phyloP scores from a whole-genome alignment of 2,888 invertebrate species.

The Gasteruption jaculator region DNA sequence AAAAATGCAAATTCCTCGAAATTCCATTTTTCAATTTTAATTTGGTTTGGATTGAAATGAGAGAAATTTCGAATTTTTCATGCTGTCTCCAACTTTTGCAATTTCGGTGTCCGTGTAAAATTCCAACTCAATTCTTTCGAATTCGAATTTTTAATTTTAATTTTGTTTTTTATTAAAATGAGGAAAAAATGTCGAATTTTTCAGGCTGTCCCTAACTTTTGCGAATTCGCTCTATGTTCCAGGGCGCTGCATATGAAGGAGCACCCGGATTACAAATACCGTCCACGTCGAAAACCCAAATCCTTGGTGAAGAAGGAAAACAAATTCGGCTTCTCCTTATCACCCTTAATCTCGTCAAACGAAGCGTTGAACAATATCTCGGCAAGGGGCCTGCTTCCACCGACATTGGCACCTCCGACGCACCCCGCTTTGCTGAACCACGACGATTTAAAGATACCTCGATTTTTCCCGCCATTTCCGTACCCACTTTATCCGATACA shows the following conservation, averaged over 20 bases:
- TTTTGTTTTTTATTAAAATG: no score
- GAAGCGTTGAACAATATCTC: constrained; percentile 45
- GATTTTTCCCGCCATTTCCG: constrained; percentile 69
- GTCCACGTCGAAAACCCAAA: constrained; percentile 83
- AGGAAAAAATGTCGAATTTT: no score
- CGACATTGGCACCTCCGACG: constrained; percentile 53
- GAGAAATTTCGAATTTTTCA: no score
- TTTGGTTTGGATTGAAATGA: no score
- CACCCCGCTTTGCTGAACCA: constrained; percentile 55
- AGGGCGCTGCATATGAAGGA: constrained; percentile 92
- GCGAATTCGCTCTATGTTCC: constrained; percentile 50
- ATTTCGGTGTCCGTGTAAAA: no score
- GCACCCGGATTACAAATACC: constrained; percentile 89
- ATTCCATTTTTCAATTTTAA: no score
- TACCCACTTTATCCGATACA: constrained; percentile 67
- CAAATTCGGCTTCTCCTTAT: constrained; percentile 68
- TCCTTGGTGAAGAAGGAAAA: constrained; percentile 77
- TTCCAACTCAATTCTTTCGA: no score
- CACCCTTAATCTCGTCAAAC: constrained; percentile 58
- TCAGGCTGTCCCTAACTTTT: no score
- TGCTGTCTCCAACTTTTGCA: no score
- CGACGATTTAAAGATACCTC: constrained; percentile 63
- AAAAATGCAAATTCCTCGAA: no score
- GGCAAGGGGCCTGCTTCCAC: constrained; percentile 45
- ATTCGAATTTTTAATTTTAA: no score